phyloP scores from a whole-genome alignment of 2,113 vertebrate species.

The Strigops habroptila region DNA sequence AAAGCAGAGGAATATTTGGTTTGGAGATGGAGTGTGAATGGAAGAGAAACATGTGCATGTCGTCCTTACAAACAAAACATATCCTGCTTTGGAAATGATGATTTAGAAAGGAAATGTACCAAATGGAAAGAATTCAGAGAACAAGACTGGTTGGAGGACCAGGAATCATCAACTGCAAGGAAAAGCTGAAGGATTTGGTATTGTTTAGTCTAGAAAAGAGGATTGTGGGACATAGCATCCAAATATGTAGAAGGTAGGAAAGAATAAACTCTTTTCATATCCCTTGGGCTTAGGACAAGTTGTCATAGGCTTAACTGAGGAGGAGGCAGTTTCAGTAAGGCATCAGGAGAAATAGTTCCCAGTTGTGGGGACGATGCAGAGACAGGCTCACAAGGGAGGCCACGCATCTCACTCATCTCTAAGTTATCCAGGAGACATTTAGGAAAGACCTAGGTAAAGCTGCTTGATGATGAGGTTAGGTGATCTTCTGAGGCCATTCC shows the following conservation, averaged over 20 bases:
- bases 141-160: neutral
- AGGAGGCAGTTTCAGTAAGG: neutral
- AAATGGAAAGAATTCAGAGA: conserved; percentile 40
- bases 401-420: neutral
- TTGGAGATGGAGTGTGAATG: conserved; percentile 31
- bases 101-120: conserved; percentile 4
- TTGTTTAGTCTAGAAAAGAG: conserved; percentile 52
- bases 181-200: conserved; percentile 30
- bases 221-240: neutral
- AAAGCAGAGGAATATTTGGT: neutral
- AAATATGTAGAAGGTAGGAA: conserved; percentile 39
- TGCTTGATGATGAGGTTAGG: neutral
- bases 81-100: neutral
- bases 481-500: neutral
- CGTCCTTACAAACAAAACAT: neutral
- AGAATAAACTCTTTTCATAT: conserved; percentile 26
- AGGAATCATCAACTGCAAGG: neutral
- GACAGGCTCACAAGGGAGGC: neutral
- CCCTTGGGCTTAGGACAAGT: neutral
- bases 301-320: conserved; percentile 1
- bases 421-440: neutral
- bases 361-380: neutral
- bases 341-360: neutral
- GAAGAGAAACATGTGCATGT: conserved; percentile 29
- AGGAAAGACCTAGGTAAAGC: neutral